Percentiles rank a stretch among this genome's conserved stretches.
Conservation (phyloP, 1,140 invertebrate genomes). For the Drosophila albomicans region DNA sequence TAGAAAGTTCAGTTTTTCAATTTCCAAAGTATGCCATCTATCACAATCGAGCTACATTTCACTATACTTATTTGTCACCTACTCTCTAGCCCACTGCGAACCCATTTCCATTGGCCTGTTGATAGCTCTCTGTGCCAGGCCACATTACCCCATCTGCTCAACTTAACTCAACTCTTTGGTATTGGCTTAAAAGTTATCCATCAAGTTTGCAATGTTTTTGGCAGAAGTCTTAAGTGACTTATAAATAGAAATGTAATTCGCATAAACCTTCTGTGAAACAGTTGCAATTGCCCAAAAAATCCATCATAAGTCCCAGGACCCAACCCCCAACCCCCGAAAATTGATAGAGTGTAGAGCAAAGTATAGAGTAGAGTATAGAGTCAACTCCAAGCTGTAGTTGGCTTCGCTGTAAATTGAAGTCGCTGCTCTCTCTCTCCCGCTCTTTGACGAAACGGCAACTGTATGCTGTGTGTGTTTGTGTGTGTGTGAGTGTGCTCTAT, state of each 20-base stretch:
- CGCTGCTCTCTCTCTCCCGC: background rate
- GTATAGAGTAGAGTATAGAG: background rate
- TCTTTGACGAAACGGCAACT: conserved; percentile 2
- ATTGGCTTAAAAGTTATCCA: conserved; percentile 31
- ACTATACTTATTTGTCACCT: background rate
- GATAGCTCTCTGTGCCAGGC: background rate
- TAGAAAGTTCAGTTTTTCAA: too few species aligned
- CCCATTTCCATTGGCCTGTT: conserved; percentile 19
- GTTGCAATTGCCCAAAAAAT: conserved; percentile 33
- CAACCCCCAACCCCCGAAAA: background rate
- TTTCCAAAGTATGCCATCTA: background rate
- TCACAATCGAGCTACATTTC: background rate
- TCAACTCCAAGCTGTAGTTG: background rate
- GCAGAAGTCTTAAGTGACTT: conserved; percentile 34
- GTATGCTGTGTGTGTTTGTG: conserved; percentile 23
- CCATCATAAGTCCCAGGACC: conserved; percentile 27
- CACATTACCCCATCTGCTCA: too few species aligned
- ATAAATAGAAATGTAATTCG: conserved; percentile 50
- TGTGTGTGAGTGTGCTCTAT: conserved; percentile 49
- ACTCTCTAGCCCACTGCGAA: background rate
- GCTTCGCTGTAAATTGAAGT: conserved; percentile 19
- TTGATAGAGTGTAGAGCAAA: too few species aligned
- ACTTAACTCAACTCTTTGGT: too few species aligned
- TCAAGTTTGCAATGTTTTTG: conserved; percentile 26
- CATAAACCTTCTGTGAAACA: conserved; percentile 26